A percentile compares a stretch with the other conserved stretches of the same genome.
phyloP scores from a whole-genome alignment of 1,140 invertebrate species.

The Agrypnia vestita region DNA sequence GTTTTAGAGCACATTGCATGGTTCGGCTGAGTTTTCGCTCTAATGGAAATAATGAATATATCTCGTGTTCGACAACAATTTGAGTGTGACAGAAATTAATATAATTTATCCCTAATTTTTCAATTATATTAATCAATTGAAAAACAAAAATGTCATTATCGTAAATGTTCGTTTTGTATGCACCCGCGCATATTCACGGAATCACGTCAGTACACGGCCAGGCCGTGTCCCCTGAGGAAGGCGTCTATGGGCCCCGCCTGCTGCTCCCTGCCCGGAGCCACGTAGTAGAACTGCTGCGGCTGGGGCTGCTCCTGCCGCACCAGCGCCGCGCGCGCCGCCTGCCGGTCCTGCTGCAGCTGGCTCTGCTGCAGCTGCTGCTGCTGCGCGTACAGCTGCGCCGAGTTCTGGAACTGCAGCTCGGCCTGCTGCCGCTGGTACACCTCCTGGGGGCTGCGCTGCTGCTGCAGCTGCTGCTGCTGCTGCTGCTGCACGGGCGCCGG shows the following conservation, averaged over 20 bases:
- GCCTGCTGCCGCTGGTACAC: conserved; percentile 82
- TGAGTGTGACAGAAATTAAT: conserved; percentile 3
- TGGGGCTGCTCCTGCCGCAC: conserved; percentile 69
- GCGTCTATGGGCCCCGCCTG: conserved; percentile 84
- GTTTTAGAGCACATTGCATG: conserved; percentile 1
- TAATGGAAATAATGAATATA: conserved; percentile 16
- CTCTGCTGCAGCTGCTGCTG: conserved; percentile 79
- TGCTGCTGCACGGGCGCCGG: conserved; percentile 59
- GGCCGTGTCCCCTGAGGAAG: conserved; percentile 83
- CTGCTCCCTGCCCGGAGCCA: conserved; percentile 72
- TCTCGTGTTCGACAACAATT: conserved; percentile 28
- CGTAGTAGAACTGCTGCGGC: conserved; percentile 78
- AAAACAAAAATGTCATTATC: conserved; percentile 43
- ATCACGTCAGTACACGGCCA: conserved; percentile 64
- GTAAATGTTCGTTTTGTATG: conserved; percentile 52
- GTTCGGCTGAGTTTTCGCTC: conserved; percentile 4
- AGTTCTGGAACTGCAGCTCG: conserved; percentile 79
- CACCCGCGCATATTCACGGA: conserved; percentile 25
- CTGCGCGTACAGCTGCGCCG: conserved; percentile 82
- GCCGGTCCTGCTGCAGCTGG: conserved; percentile 70
- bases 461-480: conserved; percentile 60
- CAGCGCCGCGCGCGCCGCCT: conserved; percentile 70
- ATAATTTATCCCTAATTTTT: conserved; percentile 39
- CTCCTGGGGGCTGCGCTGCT: conserved; percentile 75
- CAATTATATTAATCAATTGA: conserved; percentile 14